phyloP scores from a whole-genome alignment of 2,797 vertebrate species.

The Phrynocephalus guinanensis region DNA sequence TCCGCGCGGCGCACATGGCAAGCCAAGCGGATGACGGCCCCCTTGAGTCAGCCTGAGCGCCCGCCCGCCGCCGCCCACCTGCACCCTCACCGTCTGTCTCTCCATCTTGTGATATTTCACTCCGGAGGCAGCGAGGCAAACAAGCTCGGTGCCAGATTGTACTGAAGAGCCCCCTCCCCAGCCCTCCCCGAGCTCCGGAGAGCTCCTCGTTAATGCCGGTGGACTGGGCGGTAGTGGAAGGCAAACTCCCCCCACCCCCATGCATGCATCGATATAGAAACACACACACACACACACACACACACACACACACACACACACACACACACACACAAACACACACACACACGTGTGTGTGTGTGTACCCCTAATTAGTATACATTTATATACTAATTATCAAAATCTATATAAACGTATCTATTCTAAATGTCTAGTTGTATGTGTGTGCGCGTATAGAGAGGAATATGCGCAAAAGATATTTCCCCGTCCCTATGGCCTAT shows the following conservation, averaged over 20 bases:
- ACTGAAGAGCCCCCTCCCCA: conserved; percentile 44
- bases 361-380: too few relatives aligned
- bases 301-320: too few relatives aligned
- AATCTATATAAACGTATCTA: too few relatives aligned
- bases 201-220: not conserved
- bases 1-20: conserved; percentile 41
- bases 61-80: conserved; percentile 75
- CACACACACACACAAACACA: too few relatives aligned
- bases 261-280: not conserved
- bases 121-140: conserved; percentile 82
- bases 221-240: not conserved
- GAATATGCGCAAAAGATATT: too few relatives aligned
- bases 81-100: conserved; percentile 77
- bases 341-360: too few relatives aligned
- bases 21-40: conserved; percentile 71
- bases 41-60: conserved; percentile 75
- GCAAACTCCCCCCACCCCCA: not conserved
- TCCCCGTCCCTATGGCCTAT: not conserved
- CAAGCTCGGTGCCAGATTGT: conserved; percentile 78
- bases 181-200: conserved; percentile 21
- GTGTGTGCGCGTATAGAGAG: too few relatives aligned
- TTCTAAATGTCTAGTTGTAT: too few relatives aligned
- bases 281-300: not conserved
- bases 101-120: conserved; percentile 83
- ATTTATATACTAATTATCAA: too few relatives aligned